Conservation (phyloP, 1,140 invertebrate species). For the Leptonema lineaticorne region DNA sequence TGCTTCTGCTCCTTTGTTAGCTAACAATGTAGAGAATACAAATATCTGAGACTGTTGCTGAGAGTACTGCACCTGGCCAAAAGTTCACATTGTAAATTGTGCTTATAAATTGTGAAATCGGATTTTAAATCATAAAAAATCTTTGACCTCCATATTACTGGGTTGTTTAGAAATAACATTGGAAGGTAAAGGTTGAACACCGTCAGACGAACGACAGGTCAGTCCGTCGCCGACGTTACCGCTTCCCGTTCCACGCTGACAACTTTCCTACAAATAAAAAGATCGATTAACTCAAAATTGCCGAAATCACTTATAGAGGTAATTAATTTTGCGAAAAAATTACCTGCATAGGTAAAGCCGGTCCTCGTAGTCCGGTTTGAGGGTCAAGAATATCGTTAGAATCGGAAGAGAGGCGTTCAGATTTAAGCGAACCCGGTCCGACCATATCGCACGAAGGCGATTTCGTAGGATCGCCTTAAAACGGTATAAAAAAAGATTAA, state of each 20-base stretch:
- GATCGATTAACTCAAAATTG: not conserved
- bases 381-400: conserved; percentile 57
- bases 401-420: conserved; percentile 55
- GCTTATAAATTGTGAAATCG: not conserved
- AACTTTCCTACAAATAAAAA: conserved; percentile 35
- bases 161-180: conserved; percentile 80
- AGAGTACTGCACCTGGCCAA: conserved; percentile 71
- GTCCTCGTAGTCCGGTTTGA: conserved; percentile 53
- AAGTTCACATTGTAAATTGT: too few relatives aligned
- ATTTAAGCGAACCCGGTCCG: conserved; percentile 54
- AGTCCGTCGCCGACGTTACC: conserved; percentile 51
- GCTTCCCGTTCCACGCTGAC: conserved; percentile 46
- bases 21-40: conserved; percentile 92
- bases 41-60: conserved; percentile 98
- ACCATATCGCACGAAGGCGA: conserved; percentile 55
- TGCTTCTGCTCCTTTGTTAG: conserved; percentile 92
- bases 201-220: conserved; percentile 56
- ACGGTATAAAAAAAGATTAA: too few relatives aligned
- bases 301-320: not conserved
- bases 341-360: conserved; percentile 52
- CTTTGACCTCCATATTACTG: conserved; percentile 66
- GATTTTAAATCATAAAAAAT: not conserved
- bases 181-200: conserved; percentile 71
- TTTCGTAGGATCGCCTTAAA: conserved; percentile 54
- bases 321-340: not conserved